A percentile compares a stretch with the other conserved stretches of the same genome.
Conservation (phyloP, 1,140 invertebrate species). For the Anoplolepis gracilipes region DNA sequence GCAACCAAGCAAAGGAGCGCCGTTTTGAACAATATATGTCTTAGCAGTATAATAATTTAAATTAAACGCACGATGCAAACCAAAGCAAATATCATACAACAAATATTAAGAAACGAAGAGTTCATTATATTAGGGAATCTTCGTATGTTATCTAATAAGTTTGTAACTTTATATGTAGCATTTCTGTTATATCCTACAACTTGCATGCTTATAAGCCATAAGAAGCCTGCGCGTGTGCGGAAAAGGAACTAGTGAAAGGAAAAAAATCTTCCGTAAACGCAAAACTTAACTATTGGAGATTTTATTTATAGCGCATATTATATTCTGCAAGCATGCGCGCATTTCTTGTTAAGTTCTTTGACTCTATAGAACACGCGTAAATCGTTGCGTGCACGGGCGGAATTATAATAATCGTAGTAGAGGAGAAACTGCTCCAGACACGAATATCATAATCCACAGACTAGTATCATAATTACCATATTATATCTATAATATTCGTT, state of each 20-base stretch:
- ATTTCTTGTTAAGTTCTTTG: not conserved
- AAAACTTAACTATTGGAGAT: slow-evolving; percentile 1
- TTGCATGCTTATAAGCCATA: slow-evolving; percentile 6
- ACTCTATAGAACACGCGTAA: slow-evolving; percentile 8
- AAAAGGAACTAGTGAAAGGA: not conserved
- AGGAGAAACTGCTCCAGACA: slow-evolving; percentile 11
- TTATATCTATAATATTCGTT: not conserved
- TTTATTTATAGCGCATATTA: slow-evolving; percentile 24
- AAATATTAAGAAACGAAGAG: not conserved
- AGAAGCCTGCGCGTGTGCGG: not conserved
- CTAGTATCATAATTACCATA: not conserved
- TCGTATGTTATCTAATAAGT: not conserved
- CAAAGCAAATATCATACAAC: not conserved
- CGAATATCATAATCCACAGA: not conserved
- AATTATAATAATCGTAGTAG: slow-evolving; percentile 34
- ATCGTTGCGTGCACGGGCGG: slow-evolving; percentile 3
- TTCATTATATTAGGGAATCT: not conserved
- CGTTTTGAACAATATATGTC: not conserved
- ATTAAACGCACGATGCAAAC: not conserved
- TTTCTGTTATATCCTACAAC: slow-evolving; percentile 7
- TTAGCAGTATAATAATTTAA: not conserved
- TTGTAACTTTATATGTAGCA: not conserved
- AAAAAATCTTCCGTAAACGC: not conserved
- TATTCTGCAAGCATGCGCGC: not conserved
- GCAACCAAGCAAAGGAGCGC: not conserved